Evolutionary conservation across 2,797 vertebrate genomes (phyloP).

Genomic region (Onychomys arenicola): DNA sequence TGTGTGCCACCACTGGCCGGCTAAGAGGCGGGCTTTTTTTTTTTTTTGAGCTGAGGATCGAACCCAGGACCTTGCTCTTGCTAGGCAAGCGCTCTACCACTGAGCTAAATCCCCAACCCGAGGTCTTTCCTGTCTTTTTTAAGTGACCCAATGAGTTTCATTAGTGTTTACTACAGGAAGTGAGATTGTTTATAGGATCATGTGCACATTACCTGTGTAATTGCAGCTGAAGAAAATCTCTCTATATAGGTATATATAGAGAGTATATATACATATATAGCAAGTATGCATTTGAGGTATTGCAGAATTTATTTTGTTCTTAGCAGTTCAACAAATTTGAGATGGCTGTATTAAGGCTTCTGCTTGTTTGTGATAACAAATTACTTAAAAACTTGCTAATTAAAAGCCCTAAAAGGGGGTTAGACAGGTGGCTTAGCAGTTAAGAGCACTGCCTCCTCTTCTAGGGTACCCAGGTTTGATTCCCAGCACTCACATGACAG

Average conservation of each 20-base stretch:
- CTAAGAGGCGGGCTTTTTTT: too few species aligned
- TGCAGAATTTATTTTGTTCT: constrained; percentile 10
- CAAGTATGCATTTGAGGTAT: neutral
- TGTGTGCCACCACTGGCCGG: too few species aligned
- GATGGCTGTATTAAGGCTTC: neutral
- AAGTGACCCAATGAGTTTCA: neutral
- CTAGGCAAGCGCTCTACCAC: too few species aligned
- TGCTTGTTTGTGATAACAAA: constrained; percentile 55
- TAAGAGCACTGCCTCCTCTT: neutral
- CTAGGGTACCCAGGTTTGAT: neutral
- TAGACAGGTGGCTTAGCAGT: neutral
- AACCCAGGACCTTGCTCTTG: too few species aligned
- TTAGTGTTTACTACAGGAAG: neutral
- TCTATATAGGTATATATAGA: neutral
- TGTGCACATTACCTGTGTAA: neutral
- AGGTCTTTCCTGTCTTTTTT: too few species aligned
- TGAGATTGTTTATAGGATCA: neutral
- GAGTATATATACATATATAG: too few species aligned
- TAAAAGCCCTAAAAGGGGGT: neutral
- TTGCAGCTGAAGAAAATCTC: neutral
- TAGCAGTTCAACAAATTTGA: constrained; percentile 36
- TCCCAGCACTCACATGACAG: neutral
- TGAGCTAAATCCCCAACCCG: too few species aligned
- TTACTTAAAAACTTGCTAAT: constrained; percentile 37
- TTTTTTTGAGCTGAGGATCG: too few species aligned